Evolutionary conservation across 2,797 vertebrate genomes (phyloP).

Genomic region (Premnoplex brunnescens): DNA sequence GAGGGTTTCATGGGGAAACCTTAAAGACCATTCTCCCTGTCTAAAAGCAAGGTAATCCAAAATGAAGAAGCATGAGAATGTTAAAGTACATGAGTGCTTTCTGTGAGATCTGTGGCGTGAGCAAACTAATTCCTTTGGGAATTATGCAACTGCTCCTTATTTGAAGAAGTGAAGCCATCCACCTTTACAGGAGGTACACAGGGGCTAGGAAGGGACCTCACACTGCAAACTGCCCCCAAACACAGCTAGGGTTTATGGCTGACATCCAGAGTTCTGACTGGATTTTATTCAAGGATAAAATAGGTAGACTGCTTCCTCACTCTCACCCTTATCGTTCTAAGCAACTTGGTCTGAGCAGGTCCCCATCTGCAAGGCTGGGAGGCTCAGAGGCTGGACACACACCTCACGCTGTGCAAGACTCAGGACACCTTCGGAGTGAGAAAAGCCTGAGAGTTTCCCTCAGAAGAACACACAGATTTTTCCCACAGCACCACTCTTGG

Average conservation of each 20-base stretch:
- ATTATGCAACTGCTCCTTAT: not conserved
- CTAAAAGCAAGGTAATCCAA: not conserved
- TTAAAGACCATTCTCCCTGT: not conserved
- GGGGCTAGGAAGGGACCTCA: not conserved
- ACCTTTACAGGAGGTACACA: not conserved
- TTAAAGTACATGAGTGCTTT: not conserved
- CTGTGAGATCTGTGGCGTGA: not conserved
- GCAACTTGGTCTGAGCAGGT: constrained; percentile 21
- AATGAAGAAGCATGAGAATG: not conserved
- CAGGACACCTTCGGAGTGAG: not conserved
- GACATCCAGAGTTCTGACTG: constrained; percentile 7
- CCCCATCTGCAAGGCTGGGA: not conserved
- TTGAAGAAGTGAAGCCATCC: not conserved
- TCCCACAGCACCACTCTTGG: not conserved
- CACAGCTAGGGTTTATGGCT: not conserved
- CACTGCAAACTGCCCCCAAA: not conserved
- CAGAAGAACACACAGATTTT: not conserved
- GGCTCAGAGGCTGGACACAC: not conserved
- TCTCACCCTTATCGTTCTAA: constrained; percentile 63
- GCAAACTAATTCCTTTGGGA: not conserved
- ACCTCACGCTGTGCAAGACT: not conserved
- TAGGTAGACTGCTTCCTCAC: constrained; percentile 71
- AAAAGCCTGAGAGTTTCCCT: not conserved
- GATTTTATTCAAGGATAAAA: constrained; percentile 40
- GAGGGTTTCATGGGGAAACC: not conserved